These are phyloP conservation scores for Lasioglossum leucozonium DNA, from an alignment of 2,888 invertebrate genomes.

Conservation along the genomic window DNA sequence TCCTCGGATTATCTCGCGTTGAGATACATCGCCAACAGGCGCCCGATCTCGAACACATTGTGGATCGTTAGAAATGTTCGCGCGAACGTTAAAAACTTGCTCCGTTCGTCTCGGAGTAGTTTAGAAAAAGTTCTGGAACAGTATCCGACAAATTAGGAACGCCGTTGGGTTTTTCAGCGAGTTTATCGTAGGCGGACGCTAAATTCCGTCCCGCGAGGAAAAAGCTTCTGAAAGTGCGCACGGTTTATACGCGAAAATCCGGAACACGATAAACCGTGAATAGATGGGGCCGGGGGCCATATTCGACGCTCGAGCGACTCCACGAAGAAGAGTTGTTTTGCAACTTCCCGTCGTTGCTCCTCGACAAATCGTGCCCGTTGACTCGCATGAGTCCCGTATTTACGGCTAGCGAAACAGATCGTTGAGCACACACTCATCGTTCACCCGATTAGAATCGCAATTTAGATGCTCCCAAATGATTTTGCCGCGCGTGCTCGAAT, in stretches of 20 bases:
- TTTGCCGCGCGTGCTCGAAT: slow-evolving; percentile 68
- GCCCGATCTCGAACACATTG: background rate
- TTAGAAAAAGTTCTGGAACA: background rate
- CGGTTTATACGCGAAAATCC: slow-evolving; percentile 20
- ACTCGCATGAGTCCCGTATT: slow-evolving; percentile 60
- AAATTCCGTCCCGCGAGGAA: background rate
- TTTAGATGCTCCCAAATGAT: slow-evolving; percentile 67
- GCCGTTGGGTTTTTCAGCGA: background rate
- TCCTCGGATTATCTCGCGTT: background rate
- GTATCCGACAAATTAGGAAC: background rate
- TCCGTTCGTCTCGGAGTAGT: background rate
- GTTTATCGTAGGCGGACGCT: background rate
- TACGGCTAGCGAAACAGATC: slow-evolving; percentile 64
- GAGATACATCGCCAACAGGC: background rate
- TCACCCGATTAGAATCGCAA: slow-evolving; percentile 69
- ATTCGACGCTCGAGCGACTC: slow-evolving; percentile 26
- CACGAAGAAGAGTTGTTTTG: slow-evolving; percentile 40
- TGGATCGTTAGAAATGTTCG: background rate
- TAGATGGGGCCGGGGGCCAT: background rate
- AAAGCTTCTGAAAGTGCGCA: background rate
- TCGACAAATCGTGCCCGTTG: slow-evolving; percentile 53
- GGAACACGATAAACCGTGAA: slow-evolving; percentile 7
- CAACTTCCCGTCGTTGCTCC: slow-evolving; percentile 23
- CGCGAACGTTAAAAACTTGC: background rate
- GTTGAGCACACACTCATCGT: slow-evolving; percentile 44